A percentile compares a stretch with the other conserved stretches of the same genome.
phyloP scores from a whole-genome alignment of 2,888 invertebrate species.

The Itoplectis maculator region DNA sequence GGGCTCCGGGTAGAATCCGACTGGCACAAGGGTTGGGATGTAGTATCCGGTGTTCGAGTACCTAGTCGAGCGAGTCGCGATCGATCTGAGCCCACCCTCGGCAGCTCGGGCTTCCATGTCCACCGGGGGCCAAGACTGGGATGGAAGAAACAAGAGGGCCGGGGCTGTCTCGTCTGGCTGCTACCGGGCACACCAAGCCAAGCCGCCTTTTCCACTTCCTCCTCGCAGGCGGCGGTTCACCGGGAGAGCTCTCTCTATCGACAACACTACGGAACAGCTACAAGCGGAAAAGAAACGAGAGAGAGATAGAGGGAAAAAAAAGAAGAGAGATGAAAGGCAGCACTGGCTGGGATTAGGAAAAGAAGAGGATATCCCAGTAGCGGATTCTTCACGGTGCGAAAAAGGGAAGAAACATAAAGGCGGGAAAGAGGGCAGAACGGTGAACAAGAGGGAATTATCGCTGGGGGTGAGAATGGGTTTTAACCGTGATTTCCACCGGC shows the following conservation, averaged over 20 bases:
- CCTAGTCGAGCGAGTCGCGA: conserved; percentile 67
- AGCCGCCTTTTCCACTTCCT: conserved; percentile 37
- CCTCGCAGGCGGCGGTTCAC: conserved; percentile 46
- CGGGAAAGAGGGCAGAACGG: conserved; percentile 6
- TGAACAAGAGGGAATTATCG: conserved; percentile 5
- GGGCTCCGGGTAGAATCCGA: conserved; percentile 47
- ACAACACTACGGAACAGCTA: conserved; percentile 20
- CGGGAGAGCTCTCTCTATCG: conserved; percentile 14
- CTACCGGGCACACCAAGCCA: conserved; percentile 12
- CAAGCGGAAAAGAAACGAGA: conserved; percentile 16
- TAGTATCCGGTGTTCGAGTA: conserved; percentile 67
- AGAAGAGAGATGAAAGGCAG: neutral
- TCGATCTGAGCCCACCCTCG: conserved; percentile 60
- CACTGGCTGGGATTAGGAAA: conserved; percentile 48
- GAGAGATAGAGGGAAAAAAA: neutral
- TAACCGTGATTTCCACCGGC: conserved; percentile 49
- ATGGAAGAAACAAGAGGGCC: conserved; percentile 53
- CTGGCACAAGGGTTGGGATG: conserved; percentile 41
- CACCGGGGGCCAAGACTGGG: conserved; percentile 47
- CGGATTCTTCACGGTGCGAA: neutral
- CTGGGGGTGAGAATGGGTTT: conserved; percentile 54
- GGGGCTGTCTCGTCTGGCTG: conserved; percentile 48
- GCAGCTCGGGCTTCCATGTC: conserved; percentile 35
- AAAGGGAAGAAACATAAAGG: conserved; percentile 8
- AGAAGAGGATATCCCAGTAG: conserved; percentile 17